Evolutionary conservation across 1,140 invertebrate species (phyloP).

Genomic region (Drosophila willistoni): DNA sequence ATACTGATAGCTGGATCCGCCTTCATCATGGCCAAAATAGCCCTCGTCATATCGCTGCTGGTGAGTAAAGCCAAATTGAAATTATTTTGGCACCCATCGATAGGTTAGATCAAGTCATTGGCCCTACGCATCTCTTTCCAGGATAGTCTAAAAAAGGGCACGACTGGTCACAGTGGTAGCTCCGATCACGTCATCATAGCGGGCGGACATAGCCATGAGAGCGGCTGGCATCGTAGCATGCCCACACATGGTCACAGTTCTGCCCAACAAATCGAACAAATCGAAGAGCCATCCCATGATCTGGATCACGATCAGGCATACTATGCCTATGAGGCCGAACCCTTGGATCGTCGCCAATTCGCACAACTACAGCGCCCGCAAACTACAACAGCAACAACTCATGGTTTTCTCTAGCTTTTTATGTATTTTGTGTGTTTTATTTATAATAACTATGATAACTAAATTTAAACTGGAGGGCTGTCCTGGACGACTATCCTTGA

Average conservation of each 20-base stretch:
- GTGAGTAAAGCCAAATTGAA: conserved; percentile 67
- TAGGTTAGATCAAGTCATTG: conserved; percentile 49
- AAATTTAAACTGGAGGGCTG: conserved; percentile 60
- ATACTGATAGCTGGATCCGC: conserved; percentile 88
- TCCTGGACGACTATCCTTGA: conserved; percentile 8
- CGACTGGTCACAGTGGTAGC: conserved; percentile 84
- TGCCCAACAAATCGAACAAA: conserved; percentile 33
- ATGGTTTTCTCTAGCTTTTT: conserved; percentile 65
- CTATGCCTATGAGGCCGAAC: conserved; percentile 54
- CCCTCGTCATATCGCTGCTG: conserved; percentile 87
- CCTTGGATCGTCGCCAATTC: conserved; percentile 36
- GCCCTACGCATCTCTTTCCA: conserved; percentile 70
- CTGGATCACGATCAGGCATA: conserved; percentile 44
- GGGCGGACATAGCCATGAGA: conserved; percentile 82
- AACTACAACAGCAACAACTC: conserved; percentile 20
- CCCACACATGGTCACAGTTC: conserved; percentile 54
- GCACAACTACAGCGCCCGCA: conserved; percentile 11
- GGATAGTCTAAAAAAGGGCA: conserved; percentile 86
- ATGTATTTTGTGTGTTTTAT: conserved; percentile 57
- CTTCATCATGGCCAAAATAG: conserved; percentile 87
- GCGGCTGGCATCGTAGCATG: conserved; percentile 78
- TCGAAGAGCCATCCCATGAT: conserved; percentile 24
- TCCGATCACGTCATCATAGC: conserved; percentile 85
- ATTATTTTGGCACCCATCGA: neutral
- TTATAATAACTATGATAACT: conserved; percentile 62